These are phyloP conservation scores for Cotesia typhae DNA, from an alignment of 1,140 invertebrate species.

Conservation along the genomic window DNA sequence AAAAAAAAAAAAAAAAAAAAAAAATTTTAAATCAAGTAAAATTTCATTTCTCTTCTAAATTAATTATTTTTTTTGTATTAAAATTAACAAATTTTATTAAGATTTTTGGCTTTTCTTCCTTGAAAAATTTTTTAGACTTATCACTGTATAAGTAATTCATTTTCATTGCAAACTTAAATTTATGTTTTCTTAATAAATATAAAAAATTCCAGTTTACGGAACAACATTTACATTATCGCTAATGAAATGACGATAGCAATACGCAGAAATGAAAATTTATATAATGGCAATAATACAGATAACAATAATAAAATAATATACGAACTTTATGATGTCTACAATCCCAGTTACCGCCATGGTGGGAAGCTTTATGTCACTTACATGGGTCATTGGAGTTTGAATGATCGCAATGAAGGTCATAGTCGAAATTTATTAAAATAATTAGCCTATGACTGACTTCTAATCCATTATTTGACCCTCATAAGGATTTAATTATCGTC, in stretches of 20 bases:
- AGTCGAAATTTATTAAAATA: neutral
- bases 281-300: neutral
- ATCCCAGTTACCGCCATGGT: slow-evolving; percentile 65
- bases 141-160: too few relatives aligned
- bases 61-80: neutral
- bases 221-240: slow-evolving; percentile 43
- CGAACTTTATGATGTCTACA: slow-evolving; percentile 56
- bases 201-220: slow-evolving; percentile 35
- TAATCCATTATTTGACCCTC: too few relatives aligned
- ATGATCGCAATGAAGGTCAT: slow-evolving; percentile 39
- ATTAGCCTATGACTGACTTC: too few relatives aligned
- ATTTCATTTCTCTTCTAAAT: too few relatives aligned
- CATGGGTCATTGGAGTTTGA: slow-evolving; percentile 62
- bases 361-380: slow-evolving; percentile 63
- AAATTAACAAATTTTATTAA: neutral
- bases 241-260: slow-evolving; percentile 45
- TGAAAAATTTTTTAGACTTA: neutral
- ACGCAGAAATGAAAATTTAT: slow-evolving; percentile 6
- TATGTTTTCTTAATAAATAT: neutral
- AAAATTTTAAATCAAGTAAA: too few relatives aligned
- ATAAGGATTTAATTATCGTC: too few relatives aligned
- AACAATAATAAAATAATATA: slow-evolving; percentile 33
- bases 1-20: too few relatives aligned
- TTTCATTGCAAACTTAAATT: too few relatives aligned
- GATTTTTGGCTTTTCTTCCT: too few relatives aligned